Evolutionary conservation across 2,888 invertebrate genomes (phyloP), one percentile per base, ranked within the genome.

Genomic region (Tolmerus cingulatus): DNA sequence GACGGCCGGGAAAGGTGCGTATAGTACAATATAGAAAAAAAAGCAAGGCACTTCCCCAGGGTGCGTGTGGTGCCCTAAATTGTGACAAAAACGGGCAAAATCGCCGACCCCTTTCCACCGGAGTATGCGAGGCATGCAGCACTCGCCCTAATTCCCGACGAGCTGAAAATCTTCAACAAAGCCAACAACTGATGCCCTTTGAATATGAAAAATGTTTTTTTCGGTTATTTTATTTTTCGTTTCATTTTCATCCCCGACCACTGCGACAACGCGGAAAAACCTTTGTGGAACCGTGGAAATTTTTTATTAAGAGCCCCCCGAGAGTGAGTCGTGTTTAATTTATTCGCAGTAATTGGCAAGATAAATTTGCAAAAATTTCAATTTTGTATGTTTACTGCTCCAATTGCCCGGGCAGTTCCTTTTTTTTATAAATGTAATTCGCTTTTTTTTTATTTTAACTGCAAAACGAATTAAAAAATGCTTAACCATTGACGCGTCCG

Each of bases 71-170:
- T 66, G 66, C 66, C 27, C 66, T 66, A 55, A 81, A 23, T 66
- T 74, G 84, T 84, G 84, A 79, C 79, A 79, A 55, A 77, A 78
- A 43, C 78, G 14, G 23, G 43, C 40, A 78, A 14, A 78, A 78
- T 78, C 51, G 51, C n/a, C 79, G 51, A 79, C 79, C 79, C 79
- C 66, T 79, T 79, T 51, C 51, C 51, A 79, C 1, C 51, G 79
- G 16, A 34, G 79, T 55, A 51, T 51, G 79, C n/a, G 27, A 79
- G 23, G 79, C 46, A 79, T 51, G 79, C 51, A 27, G 51, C 16
- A 51, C 55, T 79, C 79, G 79, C 79, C 79, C 79, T 79, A 79
- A 79, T 79, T 79, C 51, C 27, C 51, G 79, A 46, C 51, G 51
- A 51, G 55, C 51, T 79, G 16, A 79, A 27, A 66, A 51, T 51